These are phyloP conservation scores for Drosophila varians DNA, from an alignment of 1,140 invertebrate genomes.

Conservation along the genomic window DNA sequence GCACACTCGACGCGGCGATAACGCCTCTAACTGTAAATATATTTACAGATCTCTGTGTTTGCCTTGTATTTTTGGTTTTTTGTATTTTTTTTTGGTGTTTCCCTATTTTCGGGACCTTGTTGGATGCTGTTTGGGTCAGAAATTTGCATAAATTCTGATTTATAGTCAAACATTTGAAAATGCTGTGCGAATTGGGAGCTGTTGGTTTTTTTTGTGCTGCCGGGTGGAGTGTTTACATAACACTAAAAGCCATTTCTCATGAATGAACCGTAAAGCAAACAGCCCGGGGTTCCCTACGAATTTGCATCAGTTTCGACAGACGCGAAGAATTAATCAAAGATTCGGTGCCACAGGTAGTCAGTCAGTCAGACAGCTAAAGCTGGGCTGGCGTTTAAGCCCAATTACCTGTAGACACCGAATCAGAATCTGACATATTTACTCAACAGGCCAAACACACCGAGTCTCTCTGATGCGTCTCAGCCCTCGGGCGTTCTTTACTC, in stretches of 20 bases:
- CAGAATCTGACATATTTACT: slow-evolving; percentile 72
- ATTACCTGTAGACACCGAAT: slow-evolving; percentile 54
- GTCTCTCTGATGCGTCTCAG: slow-evolving; percentile 8
- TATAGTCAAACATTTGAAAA: slow-evolving; percentile 52
- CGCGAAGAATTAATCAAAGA: slow-evolving; percentile 64
- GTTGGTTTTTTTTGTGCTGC: slow-evolving; percentile 16
- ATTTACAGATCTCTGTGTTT: slow-evolving; percentile 58
- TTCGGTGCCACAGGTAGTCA: slow-evolving; percentile 23
- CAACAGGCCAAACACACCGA: slow-evolving; percentile 51
- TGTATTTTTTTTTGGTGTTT: slow-evolving; percentile 2
- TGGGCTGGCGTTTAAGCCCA: slow-evolving; percentile 59
- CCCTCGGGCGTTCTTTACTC: slow-evolving; percentile 37
- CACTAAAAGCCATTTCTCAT: slow-evolving; percentile 60
- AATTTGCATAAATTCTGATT: slow-evolving; percentile 75
- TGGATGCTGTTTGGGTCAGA: slow-evolving; percentile 30
- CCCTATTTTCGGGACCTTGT: slow-evolving; percentile 33
- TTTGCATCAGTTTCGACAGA: slow-evolving; percentile 73
- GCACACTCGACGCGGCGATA: slow-evolving; percentile 49
- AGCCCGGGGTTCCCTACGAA: slow-evolving; percentile 45
- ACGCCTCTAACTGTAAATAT: slow-evolving; percentile 78
- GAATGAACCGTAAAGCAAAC: slow-evolving; percentile 76
- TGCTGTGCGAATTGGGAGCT: slow-evolving; percentile 58
- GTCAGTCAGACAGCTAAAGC: background rate
- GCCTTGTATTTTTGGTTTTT: no score
- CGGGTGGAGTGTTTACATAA: slow-evolving; percentile 72